Conservation (phyloP, 2,113 vertebrate genomes). For the Macroglossus sobrinus region DNA sequence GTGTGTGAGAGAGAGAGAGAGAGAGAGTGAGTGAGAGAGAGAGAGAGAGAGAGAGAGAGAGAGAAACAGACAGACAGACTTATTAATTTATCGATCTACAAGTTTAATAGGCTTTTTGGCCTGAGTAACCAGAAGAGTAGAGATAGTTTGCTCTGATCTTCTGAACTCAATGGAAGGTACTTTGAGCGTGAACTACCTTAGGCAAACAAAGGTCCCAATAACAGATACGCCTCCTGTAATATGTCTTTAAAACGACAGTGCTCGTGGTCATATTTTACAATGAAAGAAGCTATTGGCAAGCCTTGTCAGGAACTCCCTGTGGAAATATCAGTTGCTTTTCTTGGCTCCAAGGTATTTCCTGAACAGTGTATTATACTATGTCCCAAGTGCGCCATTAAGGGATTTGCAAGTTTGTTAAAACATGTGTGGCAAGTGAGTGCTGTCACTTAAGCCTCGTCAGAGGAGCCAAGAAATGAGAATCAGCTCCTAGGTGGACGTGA, state of each 20-base stretch:
- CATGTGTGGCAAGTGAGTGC: conserved; percentile 79
- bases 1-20: background rate
- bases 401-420: conserved; percentile 86
- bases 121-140: background rate
- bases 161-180: conserved; percentile 21
- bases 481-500: background rate
- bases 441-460: conserved; percentile 75
- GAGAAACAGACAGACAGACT: too few relatives aligned
- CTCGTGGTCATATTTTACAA: conserved; percentile 75
- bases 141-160: conserved; percentile 10
- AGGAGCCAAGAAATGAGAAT: conserved; percentile 36
- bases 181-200: background rate
- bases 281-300: conserved; percentile 79
- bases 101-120: background rate
- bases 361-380: conserved; percentile 80
- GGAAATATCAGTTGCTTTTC: conserved; percentile 91
- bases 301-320: conserved; percentile 81
- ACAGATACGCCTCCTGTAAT: conserved; percentile 59
- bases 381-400: conserved; percentile 88
- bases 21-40: background rate
- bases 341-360: conserved; percentile 88
- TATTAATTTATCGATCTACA: background rate
- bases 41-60: background rate
- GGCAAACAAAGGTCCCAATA: conserved; percentile 65
- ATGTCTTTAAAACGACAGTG: conserved; percentile 74